Conservation (phyloP, 2,113 vertebrate species). For the Chionis minor region DNA sequence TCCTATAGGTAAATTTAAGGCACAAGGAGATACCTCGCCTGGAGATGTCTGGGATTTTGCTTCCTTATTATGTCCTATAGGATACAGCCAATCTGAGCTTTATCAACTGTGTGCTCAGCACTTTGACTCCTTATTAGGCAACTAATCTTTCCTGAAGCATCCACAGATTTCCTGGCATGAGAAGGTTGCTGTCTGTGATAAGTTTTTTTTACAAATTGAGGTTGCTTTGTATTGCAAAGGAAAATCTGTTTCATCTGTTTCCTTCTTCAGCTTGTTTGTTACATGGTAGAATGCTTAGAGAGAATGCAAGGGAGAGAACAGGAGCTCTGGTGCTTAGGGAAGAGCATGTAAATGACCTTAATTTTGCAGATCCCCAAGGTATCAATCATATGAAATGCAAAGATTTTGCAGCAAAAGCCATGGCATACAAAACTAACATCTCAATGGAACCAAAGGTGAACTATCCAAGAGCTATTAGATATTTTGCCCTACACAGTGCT, state of each 20-base stretch:
- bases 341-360: neutral
- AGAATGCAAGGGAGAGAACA: neutral
- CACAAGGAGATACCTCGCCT: neutral
- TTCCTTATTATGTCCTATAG: neutral
- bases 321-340: neutral
- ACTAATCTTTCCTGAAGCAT: neutral
- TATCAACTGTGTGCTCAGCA: neutral
- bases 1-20: neutral
- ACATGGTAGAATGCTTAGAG: neutral
- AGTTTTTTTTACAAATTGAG: neutral
- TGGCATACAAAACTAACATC: neutral
- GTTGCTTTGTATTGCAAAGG: neutral
- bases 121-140: neutral
- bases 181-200: neutral
- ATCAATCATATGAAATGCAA: neutral
- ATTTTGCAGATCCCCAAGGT: constrained; percentile 2
- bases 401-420: neutral
- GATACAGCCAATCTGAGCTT: neutral
- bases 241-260: neutral
- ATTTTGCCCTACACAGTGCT: neutral
- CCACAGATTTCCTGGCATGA: neutral
- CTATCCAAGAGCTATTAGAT: neutral
- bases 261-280: neutral
- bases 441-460: neutral
- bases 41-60: neutral